Base-by-base conservation (phyloP, 2,888 invertebrate genomes). In the Ormyrus rosae region DNA sequence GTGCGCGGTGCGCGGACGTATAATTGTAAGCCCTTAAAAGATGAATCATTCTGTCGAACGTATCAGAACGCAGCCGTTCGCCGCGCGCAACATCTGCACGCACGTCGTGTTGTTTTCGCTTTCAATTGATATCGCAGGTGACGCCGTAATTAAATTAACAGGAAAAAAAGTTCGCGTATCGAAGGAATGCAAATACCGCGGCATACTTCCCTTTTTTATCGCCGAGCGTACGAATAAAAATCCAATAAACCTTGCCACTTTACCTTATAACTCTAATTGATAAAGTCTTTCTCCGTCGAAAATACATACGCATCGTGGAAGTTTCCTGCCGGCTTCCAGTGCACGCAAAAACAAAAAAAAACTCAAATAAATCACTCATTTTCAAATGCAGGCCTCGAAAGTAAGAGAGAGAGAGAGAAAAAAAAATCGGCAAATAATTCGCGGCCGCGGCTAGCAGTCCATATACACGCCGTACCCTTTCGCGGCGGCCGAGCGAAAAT, bases 161-260 rank as follows among this genome's bases (percentile, higher is more conserved):
- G 73, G 58, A 9, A 61, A 71, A 71, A 64, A 13, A 34, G 56
- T 50, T 60, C 45, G 34, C 53, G 45, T 87, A 86, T 85, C 80
- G 63, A 71, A 63, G 61, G 75, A 82, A 82, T 63, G 45, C 51
- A 45, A 78, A 78, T 51, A 19, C 8, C 2, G 19, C 19, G 55
- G 2, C 6, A 13, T 3, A 11, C 48, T 19, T 61, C 10, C 34
- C 11, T 63, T 46, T 6, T 72, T 53, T 46, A 9, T n/a, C 10
- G 6, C 45, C 13, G n/a, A 60, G 34, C 9, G 34, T 19, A 46
- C 53, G 58, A 56, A 64, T 64, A 73, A 64, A 51, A 64, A 13
- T 9, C 19, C 53, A 51, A 53, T 55, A 58, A 74, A 67, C 34
- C 6, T 10, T 5, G n/a, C n/a, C 6, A 58, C 51, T 34, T 8